A percentile compares a stretch with the other conserved stretches of the same genome.
Evolutionary conservation across 2,113 vertebrate species (phyloP).

Genomic region (Corynorhinus townsendii): DNA sequence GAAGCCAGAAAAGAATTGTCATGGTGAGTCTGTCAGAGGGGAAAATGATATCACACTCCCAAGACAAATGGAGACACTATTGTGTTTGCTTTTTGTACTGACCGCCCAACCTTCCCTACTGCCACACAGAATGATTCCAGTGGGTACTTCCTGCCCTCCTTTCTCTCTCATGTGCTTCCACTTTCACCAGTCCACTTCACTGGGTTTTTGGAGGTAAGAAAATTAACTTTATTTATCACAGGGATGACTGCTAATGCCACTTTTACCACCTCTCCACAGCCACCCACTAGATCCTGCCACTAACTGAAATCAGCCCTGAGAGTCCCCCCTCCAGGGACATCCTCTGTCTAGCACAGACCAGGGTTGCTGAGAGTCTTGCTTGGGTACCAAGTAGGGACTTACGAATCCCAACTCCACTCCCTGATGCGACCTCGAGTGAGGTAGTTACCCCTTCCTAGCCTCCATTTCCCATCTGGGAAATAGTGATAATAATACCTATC

Average conservation of each 20-base stretch:
- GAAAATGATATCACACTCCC: not conserved
- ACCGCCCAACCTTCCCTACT: not conserved
- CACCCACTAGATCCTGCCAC: not conserved
- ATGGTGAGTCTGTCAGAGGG: not conserved
- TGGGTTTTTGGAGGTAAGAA: not conserved
- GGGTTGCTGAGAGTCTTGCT: not conserved
- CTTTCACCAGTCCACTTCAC: not conserved
- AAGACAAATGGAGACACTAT: not conserved
- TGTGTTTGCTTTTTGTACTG: not conserved
- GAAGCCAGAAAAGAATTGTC: not conserved
- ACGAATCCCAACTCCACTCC: not conserved
- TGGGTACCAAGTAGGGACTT: not conserved
- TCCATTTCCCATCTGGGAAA: not conserved
- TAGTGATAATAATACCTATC: not conserved
- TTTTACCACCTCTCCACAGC: not conserved
- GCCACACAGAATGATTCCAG: not conserved
- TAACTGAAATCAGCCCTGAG: not conserved
- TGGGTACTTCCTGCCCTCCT: not conserved
- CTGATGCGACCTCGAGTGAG: not conserved
- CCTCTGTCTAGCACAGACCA: rapidly evolving
- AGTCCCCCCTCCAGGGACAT: rapidly evolving
- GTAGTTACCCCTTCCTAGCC: not conserved
- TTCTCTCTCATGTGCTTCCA: not conserved
- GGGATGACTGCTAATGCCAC: not conserved
- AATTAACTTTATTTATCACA: not conserved